These are phyloP conservation scores for Crambe crambe DNA, from an alignment of 37 sponge, comb jelly and placozoan genomes.

Conservation along the genomic window DNA sequence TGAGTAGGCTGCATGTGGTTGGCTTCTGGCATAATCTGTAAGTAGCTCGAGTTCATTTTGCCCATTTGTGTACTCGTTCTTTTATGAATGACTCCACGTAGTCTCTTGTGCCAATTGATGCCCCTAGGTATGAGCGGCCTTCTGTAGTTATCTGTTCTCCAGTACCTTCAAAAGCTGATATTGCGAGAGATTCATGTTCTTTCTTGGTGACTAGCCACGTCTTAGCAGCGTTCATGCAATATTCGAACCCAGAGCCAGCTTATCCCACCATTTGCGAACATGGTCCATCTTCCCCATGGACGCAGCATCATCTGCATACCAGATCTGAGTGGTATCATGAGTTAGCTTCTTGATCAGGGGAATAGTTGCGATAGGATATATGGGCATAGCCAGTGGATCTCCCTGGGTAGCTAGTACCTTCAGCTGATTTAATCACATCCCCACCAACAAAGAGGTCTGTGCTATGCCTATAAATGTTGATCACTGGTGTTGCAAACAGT, in stretches of 20 bases:
- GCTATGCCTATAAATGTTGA: constrained; percentile 29
- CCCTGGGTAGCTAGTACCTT: constrained; percentile 52
- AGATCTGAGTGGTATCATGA: constrained; percentile 1
- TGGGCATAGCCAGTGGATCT: constrained; percentile 45
- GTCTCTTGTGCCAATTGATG: constrained; percentile 12
- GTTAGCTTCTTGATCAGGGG: constrained; percentile 7
- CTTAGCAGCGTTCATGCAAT: constrained; percentile 3
- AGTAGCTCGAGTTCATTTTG: not conserved
- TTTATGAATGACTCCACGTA: not conserved
- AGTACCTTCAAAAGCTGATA: not conserved
- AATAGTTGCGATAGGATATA: constrained; percentile 29
- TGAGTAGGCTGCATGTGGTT: constrained; percentile 24
- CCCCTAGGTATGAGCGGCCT: constrained; percentile 11
- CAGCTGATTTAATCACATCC: constrained; percentile 23
- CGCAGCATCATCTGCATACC: constrained; percentile 57
- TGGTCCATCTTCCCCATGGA: not conserved
- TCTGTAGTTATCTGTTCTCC: not conserved
- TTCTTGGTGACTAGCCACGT: constrained; percentile 1
- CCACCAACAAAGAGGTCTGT: constrained; percentile 36
- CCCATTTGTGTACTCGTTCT: not conserved
- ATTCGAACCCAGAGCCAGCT: not conserved
- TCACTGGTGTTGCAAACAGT: constrained; percentile 7
- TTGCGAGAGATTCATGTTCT: not conserved
- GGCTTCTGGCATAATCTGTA: constrained; percentile 5
- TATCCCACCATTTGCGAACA: constrained; percentile 27